Evolutionary conservation across 2,888 invertebrate genomes (phyloP), one percentile per base, ranked within the genome.

Genomic region (Idaea biselata): DNA sequence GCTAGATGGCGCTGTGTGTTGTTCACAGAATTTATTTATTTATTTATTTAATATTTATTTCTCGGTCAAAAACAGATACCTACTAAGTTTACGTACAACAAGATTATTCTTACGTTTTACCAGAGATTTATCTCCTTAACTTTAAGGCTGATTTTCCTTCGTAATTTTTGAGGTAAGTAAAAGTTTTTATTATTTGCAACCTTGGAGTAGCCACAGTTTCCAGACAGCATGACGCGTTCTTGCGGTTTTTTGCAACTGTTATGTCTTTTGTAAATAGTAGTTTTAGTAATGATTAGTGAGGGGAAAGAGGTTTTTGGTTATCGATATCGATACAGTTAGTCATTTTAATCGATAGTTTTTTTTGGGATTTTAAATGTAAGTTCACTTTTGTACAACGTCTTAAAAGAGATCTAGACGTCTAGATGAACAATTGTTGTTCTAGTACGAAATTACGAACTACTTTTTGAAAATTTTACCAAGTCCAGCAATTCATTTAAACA

Each of bases 171-270:
- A 53, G 7, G 11, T 54, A 55, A 11, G 60, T 54, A 53, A 57
- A 58, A 63, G 44, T 62, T 69, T 62, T 73, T 80, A 83, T 77
- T 77, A 80, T 80, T 78, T 83, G 78, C 77, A 80, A 78, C 44
- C 44, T 44, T 44, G 44, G 7, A 14, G 5, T 75, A 74, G 75
- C 75, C 69, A 74, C 74, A 76, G 68, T 73, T 67, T 69, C 81
- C 79, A 90, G 89, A 90, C 89, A 86, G 89, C 88, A 84, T 88
- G 89, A 89, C 89, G 89, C 89, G 84, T 78, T 79, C 81, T 80
- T 84, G 85, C 73, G 81, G 85, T 88, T 88, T n/a, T 88, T 87
- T 87, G 85, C 88, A 83, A 85, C 82, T 77, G 79, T 72, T 25
- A 71, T 74, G 76, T 77, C 58, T 59, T 55, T 80, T 72, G 83